These are phyloP conservation scores for Drosophila dives DNA, from an alignment of 2,888 invertebrate genomes.

Conservation along the genomic window DNA sequence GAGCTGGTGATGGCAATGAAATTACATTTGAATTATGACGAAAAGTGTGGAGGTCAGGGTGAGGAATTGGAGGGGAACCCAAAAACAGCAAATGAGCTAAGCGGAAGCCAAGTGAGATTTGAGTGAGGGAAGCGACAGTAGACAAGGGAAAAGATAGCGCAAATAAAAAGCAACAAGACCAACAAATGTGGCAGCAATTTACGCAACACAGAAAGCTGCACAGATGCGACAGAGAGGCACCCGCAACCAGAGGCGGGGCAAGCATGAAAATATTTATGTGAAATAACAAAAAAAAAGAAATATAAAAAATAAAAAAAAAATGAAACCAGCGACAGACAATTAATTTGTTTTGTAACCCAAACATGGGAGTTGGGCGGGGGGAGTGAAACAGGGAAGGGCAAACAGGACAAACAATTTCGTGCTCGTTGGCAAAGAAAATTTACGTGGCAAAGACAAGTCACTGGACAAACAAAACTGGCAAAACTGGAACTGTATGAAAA, in stretches of 20 bases:
- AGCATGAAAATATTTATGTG: conserved; percentile 65
- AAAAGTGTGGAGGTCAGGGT: conserved; percentile 10
- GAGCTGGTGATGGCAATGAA: conserved; percentile 61
- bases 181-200: conserved; percentile 57
- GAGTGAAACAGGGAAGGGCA: not conserved
- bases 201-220: conserved; percentile 71
- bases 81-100: conserved; percentile 72
- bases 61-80: not conserved
- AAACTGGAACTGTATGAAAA: not conserved
- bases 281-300: conserved; percentile 29
- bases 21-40: conserved; percentile 79
- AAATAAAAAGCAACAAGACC: conserved; percentile 49
- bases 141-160: conserved; percentile 36
- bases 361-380: not conserved
- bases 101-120: conserved; percentile 72
- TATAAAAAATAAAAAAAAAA: conserved; percentile 5
- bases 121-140: conserved; percentile 37
- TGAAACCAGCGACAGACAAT: conserved; percentile 63
- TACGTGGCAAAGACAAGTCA: conserved; percentile 76
- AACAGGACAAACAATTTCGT: conserved; percentile 71
- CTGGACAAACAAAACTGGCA: conserved; percentile 43
- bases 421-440: conserved; percentile 79
- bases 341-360: conserved; percentile 71
- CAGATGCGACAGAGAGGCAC: conserved; percentile 30
- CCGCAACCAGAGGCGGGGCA: conserved; percentile 21